Evolutionary conservation across 2,797 vertebrate species (phyloP).

Genomic region (Staurois parvus): DNA sequence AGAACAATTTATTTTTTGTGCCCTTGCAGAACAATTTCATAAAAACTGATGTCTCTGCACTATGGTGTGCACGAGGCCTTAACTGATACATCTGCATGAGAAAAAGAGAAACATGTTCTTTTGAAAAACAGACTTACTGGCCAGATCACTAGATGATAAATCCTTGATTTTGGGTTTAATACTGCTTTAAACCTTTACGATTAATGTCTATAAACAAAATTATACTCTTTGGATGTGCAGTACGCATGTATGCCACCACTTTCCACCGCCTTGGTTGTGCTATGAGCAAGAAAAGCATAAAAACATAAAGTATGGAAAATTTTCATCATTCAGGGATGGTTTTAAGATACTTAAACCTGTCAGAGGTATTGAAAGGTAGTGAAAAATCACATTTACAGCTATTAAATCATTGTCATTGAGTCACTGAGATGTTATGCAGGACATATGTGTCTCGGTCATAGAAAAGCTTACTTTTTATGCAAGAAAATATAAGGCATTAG

Average conservation of each 20-base stretch:
- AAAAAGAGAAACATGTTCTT: too few species aligned
- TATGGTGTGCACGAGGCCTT: too few species aligned
- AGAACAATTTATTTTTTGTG: too few species aligned
- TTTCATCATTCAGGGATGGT: slow-evolving; percentile 17
- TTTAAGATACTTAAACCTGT: slow-evolving; percentile 28
- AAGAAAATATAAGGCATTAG: not conserved
- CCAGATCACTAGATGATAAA: too few species aligned
- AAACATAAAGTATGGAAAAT: slow-evolving; percentile 62
- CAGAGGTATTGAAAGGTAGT: slow-evolving; percentile 10
- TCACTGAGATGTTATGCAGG: slow-evolving; percentile 25
- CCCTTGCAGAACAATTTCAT: too few species aligned
- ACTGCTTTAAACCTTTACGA: not conserved
- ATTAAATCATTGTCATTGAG: slow-evolving; percentile 48
- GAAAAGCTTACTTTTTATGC: slow-evolving; percentile 9
- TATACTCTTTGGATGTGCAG: not conserved
- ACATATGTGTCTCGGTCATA: slow-evolving; percentile 8
- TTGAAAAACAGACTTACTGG: too few species aligned
- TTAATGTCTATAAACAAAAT: not conserved
- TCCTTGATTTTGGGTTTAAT: too few species aligned
- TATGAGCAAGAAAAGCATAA: not conserved
- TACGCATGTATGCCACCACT: not conserved
- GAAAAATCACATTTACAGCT: slow-evolving; percentile 23
- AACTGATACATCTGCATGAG: too few species aligned
- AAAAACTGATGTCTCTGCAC: too few species aligned
- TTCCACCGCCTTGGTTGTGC: not conserved